Conservation (phyloP, 2,797 vertebrate species). For the Anniella stebbinsi region DNA sequence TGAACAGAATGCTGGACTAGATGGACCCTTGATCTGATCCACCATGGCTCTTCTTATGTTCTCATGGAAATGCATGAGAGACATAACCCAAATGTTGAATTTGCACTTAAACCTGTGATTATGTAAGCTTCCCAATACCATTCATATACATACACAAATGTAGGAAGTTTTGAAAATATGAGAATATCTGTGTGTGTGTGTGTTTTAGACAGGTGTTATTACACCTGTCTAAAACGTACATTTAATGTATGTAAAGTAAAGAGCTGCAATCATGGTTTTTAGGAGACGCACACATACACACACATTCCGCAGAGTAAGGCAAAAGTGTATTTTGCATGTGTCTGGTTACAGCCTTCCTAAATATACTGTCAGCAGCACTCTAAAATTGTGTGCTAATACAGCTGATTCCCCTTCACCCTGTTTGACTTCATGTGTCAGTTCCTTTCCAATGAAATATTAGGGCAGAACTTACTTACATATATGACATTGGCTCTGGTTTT, state of each 20-base stretch:
- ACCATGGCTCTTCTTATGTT: too few species aligned
- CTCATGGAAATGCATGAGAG: neutral
- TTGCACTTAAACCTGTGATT: neutral
- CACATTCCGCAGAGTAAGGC: neutral
- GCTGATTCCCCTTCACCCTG: neutral
- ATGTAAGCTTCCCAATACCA: neutral
- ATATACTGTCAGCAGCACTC: neutral
- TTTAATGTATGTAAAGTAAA: neutral
- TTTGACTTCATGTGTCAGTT: neutral
- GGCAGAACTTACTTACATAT: neutral
- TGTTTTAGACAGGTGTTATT: too few species aligned
- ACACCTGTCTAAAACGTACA: neutral
- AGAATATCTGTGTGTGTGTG: neutral
- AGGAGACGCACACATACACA: neutral
- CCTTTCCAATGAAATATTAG: neutral
- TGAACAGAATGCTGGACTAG: too few species aligned
- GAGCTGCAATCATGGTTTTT: neutral
- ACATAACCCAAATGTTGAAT: neutral
- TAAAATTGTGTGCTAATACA: neutral
- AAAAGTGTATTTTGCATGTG: neutral
- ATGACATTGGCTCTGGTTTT: neutral
- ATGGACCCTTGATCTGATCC: too few species aligned
- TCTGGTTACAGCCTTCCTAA: neutral
- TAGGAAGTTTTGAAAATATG: neutral
- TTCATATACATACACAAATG: neutral